These are phyloP conservation scores for Gallinago media DNA, from an alignment of 2,113 vertebrate genomes.

Conservation along the genomic window DNA sequence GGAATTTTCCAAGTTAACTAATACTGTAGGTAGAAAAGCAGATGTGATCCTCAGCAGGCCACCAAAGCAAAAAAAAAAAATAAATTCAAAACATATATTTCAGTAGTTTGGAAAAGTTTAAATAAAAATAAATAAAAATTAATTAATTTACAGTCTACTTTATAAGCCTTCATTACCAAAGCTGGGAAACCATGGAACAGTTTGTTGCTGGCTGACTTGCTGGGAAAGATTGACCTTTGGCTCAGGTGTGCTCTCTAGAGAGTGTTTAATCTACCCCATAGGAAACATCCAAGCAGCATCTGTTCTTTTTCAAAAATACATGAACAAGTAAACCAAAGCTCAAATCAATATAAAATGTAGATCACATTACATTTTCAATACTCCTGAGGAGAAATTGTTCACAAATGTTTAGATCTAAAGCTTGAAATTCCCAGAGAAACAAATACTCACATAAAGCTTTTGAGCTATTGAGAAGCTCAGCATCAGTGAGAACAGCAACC, in stretches of 20 bases:
- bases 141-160: constrained; percentile 34
- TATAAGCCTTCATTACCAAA: constrained; percentile 19
- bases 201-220: background rate
- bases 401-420: constrained; percentile 31
- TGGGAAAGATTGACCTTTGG: constrained; percentile 19
- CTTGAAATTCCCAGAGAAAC: background rate
- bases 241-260: background rate
- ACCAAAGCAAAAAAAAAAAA: background rate
- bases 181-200: background rate
- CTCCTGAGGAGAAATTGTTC: background rate
- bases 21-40: background rate
- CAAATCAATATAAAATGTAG: constrained; percentile 11
- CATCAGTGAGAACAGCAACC: background rate
- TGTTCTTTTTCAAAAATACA: constrained; percentile 58
- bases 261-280: constrained; percentile 23
- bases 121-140: constrained; percentile 34
- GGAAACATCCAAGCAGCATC: constrained; percentile 43
- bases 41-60: constrained; percentile 1
- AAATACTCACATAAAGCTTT: background rate
- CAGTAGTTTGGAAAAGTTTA: constrained; percentile 41
- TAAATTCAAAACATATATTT: constrained; percentile 15
- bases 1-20: constrained; percentile 54
- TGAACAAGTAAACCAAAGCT: constrained; percentile 14
- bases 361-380: constrained; percentile 30
- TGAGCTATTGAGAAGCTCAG: background rate